Percentiles rank a stretch among this genome's conserved stretches.
Conservation (phyloP, 2,113 vertebrate species). For the Neogale vison region DNA sequence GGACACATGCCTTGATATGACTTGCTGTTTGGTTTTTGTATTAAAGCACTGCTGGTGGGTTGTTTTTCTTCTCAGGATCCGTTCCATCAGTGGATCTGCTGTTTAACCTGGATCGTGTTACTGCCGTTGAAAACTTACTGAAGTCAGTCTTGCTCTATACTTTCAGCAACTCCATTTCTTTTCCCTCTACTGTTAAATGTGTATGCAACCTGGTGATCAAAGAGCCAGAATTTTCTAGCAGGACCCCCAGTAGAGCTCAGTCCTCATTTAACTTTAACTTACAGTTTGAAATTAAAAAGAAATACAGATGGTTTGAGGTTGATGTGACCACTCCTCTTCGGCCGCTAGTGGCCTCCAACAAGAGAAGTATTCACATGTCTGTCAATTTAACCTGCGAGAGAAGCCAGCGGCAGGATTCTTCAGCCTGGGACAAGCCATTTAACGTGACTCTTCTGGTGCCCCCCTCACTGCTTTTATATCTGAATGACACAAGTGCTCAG, state of each 20-base stretch:
- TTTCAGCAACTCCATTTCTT: slow-evolving; percentile 80
- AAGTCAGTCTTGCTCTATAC: slow-evolving; percentile 94
- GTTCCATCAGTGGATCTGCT: slow-evolving; percentile 88
- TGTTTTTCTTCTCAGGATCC: slow-evolving; percentile 80
- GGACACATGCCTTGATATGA: neutral
- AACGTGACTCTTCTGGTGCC: slow-evolving; percentile 80
- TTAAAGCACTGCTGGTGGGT: neutral
- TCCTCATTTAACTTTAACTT: slow-evolving; percentile 84
- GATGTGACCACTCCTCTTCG: slow-evolving; percentile 91
- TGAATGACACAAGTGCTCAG: slow-evolving; percentile 91
- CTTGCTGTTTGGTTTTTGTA: neutral
- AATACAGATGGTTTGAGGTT: slow-evolving; percentile 89
- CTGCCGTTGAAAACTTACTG: slow-evolving; percentile 89
- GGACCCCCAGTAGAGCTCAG: slow-evolving; percentile 77
- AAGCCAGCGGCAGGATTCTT: slow-evolving; percentile 62
- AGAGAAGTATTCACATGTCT: slow-evolving; percentile 87
- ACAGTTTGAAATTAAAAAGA: slow-evolving; percentile 77
- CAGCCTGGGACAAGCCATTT: neutral
- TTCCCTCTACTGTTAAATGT: slow-evolving; percentile 78
- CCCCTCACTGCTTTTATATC: slow-evolving; percentile 93
- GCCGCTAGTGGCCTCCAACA: slow-evolving; percentile 86
- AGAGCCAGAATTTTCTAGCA: slow-evolving; percentile 74
- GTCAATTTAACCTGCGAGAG: slow-evolving; percentile 88
- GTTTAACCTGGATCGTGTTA: slow-evolving; percentile 92
- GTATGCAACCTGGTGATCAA: slow-evolving; percentile 85